Conservation (phyloP, 2,113 vertebrate species). For the Tragelaphus strepsiceros region DNA sequence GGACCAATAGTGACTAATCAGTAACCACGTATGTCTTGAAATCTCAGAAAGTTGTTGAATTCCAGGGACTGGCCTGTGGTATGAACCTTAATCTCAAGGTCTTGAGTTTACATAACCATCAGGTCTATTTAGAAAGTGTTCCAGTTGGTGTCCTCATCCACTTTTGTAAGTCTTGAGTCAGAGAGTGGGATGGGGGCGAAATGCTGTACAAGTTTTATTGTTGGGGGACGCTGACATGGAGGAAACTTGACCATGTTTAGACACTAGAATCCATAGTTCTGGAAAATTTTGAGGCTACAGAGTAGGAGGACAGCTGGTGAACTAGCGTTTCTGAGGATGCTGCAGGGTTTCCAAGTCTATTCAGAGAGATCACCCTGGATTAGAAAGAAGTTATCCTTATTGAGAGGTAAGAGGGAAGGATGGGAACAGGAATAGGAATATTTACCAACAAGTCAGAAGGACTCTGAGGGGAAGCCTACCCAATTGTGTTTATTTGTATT, state of each 20-base stretch:
- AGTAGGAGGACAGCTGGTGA: not conserved
- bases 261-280: not conserved
- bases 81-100: not conserved
- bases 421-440: not conserved
- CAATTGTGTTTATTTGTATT: not conserved
- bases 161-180: not conserved
- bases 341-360: not conserved
- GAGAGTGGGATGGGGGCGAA: not conserved
- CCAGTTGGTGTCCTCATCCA: not conserved
- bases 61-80: not conserved
- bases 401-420: not conserved
- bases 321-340: not conserved
- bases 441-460: not conserved
- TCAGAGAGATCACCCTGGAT: not conserved
- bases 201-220: not conserved
- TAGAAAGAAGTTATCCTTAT: not conserved
- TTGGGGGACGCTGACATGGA: not conserved
- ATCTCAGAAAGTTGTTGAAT: not conserved
- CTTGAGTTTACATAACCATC: not conserved
- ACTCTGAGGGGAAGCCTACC: not conserved
- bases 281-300: not conserved
- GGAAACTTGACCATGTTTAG: not conserved
- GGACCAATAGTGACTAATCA: not conserved
- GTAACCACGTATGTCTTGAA: not conserved
- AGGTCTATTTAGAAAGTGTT: not conserved